Evolutionary conservation across 1,140 invertebrate species (phyloP).

Genomic region (Drosophila pallidifrons): DNA sequence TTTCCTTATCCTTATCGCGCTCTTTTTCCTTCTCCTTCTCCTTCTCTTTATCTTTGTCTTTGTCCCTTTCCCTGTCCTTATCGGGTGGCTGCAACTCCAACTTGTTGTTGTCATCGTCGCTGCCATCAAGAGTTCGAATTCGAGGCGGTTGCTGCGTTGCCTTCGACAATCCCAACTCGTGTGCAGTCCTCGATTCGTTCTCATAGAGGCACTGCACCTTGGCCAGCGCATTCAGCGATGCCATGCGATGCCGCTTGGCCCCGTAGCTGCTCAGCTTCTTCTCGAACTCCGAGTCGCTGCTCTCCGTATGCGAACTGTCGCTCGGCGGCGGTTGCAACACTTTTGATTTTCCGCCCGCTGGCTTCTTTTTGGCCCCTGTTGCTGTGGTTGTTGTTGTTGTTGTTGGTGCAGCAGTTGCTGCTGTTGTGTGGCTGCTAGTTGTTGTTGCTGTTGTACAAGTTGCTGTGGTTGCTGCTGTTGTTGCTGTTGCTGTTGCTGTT

Average conservation of each 20-base stretch:
- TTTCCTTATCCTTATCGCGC: constrained; percentile 26
- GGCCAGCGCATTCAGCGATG: constrained; percentile 94
- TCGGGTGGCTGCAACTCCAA: constrained; percentile 32
- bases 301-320: constrained; percentile 46
- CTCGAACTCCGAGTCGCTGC: constrained; percentile 77
- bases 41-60: constrained; percentile 12
- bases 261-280: constrained; percentile 85
- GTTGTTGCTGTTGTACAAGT: background rate
- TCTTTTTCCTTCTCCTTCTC: constrained; percentile 5
- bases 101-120: constrained; percentile 74
- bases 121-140: constrained; percentile 75
- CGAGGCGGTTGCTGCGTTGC: constrained; percentile 75
- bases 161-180: constrained; percentile 86
- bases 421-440: constrained; percentile 14
- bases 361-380: constrained; percentile 43
- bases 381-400: constrained; percentile 12
- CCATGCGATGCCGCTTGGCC: constrained; percentile 92
- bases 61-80: constrained; percentile 31
- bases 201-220: constrained; percentile 97
- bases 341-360: constrained; percentile 15
- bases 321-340: constrained; percentile 4
- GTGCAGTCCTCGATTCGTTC: constrained; percentile 91
- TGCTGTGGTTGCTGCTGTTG: constrained; percentile 1
- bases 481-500: background rate
- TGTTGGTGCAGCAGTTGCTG: constrained; percentile 17